Evolutionary conservation across 2,888 invertebrate species (phyloP), one percentile per base, ranked within the genome.

Genomic region (Muschampia plurimacula): DNA sequence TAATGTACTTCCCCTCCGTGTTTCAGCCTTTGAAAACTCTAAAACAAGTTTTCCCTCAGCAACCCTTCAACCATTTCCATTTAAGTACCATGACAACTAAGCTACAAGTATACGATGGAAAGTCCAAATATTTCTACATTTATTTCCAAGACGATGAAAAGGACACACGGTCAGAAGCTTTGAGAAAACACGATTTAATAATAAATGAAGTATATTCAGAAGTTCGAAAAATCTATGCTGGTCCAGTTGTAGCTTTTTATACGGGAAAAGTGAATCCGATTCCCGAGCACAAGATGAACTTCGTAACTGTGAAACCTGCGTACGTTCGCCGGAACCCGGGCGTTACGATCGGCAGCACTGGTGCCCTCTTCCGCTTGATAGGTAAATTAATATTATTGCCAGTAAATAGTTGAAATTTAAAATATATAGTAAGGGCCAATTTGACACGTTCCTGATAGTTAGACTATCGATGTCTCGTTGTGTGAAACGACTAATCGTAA

Each of bases 251-350:
- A 0, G 89, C 83, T 0, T 88, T 88, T 75, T 92, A 92, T 69
- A 91, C 92, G 0, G 92, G 92, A 0, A 91, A 84, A 69, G 6
- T 66, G 0, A 92, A 92, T 70, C 86, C 89, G 0, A 75, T 88
- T 0, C 46, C 68, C 0, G 62, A 84, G 0, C 75, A 82, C 0
- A 81, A 79, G 9, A 5, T 80, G 2, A 77, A 77, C 5, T 78
- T 78, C 28, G 52, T 77, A 0, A 77, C 81, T 0, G 66, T 77
- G 0, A 78, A 77, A 8, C 77, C 80, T 0, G 52, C 67, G 0
- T 72, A 72, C 3, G 13, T 67, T 1, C 74, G 76, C 0, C 74
- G 49, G 8, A 75, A 79, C 49, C 74, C 78, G 7, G 86, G 86
- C 0, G 81, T 87, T 0, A 79, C 82, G 49, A 74, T 89, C 0